A percentile compares a stretch with the other conserved stretches of the same genome.
Evolutionary conservation across 2,113 vertebrate genomes (phyloP).

Genomic region (Sula dactylatra): DNA sequence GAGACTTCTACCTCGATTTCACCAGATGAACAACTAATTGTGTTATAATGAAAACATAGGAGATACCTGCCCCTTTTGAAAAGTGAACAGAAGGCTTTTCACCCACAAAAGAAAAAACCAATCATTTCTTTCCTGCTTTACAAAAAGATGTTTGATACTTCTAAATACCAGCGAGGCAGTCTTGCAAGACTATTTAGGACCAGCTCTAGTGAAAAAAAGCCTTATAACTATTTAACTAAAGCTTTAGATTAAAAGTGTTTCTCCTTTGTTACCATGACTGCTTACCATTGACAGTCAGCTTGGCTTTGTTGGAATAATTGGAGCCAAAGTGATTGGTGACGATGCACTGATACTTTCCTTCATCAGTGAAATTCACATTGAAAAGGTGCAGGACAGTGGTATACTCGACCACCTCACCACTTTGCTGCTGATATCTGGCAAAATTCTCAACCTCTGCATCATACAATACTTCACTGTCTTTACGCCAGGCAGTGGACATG

Average conservation of each 20-base stretch:
- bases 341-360: conserved; percentile 82
- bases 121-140: not conserved
- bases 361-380: conserved; percentile 83
- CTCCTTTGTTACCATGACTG: not conserved
- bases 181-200: not conserved
- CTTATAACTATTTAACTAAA: not conserved
- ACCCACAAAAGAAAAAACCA: not conserved
- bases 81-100: not conserved
- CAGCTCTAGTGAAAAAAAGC: not conserved
- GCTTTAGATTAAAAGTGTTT: not conserved
- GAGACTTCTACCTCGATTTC: not conserved
- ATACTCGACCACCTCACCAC: conserved; percentile 72
- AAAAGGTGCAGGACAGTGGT: conserved; percentile 78
- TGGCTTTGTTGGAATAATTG: conserved; percentile 83
- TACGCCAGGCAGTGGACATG: conserved; percentile 79
- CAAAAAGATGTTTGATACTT: not conserved
- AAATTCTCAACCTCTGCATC: conserved; percentile 78
- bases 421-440: conserved; percentile 73
- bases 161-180: not conserved
- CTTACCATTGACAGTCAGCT: conserved; percentile 84
- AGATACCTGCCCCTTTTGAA: not conserved
- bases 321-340: conserved; percentile 83
- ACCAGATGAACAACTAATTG: not conserved
- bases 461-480: conserved; percentile 77
- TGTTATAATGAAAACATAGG: not conserved